Percentiles rank a stretch among this genome's conserved stretches.
Conservation (phyloP, 2,113 vertebrate genomes). For the Charadrius vociferus region DNA sequence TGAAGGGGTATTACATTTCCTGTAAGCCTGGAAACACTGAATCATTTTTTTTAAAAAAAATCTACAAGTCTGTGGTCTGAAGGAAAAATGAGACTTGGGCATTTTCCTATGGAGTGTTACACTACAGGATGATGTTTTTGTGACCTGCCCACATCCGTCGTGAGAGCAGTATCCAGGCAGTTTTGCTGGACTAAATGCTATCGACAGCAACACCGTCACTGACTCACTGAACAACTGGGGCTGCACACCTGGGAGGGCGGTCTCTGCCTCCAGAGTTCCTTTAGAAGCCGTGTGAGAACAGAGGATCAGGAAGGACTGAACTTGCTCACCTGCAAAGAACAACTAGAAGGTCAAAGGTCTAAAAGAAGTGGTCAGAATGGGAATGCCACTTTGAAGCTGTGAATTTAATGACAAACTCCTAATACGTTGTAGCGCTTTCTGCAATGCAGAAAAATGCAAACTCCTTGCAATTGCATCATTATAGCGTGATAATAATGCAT, state of each 20-base stretch:
- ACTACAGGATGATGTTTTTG: neutral
- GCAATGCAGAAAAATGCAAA: slow-evolving; percentile 14
- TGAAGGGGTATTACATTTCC: slow-evolving; percentile 29
- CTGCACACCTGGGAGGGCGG: neutral
- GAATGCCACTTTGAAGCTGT: neutral
- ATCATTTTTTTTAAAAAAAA: neutral
- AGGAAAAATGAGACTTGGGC: neutral
- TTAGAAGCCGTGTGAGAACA: neutral
- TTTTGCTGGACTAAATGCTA: neutral
- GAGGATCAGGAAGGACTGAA: neutral
- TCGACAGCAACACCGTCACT: neutral
- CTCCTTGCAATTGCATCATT: neutral
- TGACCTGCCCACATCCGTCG: neutral
- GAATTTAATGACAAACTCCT: neutral
- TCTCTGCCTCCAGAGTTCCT: neutral
- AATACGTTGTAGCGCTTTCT: neutral
- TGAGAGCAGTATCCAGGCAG: neutral
- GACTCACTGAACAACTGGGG: neutral
- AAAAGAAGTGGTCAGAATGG: neutral
- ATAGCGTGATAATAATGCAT: neutral
- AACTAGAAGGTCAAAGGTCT: neutral
- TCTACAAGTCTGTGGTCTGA: neutral
- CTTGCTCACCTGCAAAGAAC: neutral
- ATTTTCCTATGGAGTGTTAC: neutral
- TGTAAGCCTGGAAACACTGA: neutral